Base-by-base conservation (phyloP, 1,140 invertebrate genomes). In the Diorhabda sublineata region DNA sequence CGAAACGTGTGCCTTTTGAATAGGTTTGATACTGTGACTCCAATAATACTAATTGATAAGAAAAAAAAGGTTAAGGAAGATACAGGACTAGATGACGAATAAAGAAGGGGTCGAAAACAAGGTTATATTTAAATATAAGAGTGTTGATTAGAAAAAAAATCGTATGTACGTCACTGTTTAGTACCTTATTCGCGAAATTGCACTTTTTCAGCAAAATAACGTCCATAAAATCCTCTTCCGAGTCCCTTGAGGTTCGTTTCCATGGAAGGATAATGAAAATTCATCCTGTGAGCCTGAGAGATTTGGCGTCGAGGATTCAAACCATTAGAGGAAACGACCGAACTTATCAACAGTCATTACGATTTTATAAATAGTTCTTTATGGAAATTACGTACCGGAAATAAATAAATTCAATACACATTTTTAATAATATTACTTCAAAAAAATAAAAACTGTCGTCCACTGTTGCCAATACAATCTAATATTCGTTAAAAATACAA, bases 281-380 rank as follows among this genome's bases (percentile, higher is more conserved):
- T 52, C 47, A 52, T 52, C 47, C 47, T 52, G 47, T 52, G n/a
- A 52, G 47, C 47, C 47, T 52, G 47, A 6, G 47, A 52, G 47
- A 52, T 52, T 52, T 52, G 47, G 47, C 47, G n/a, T 52, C 47
- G 47, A 6, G 47, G 47, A 52, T 52, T 52, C 47, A n/a, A n/a
- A 52, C 47, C 47, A 52, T 52, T 52, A 52, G 47, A 52, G 47
- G 4, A 52, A 52, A 52, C 47, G 47, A 52, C 47, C 47, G 3
- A 52, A 52, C 6, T 52, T 52, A 52, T 52, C 47, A 52, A 52
- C 47, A 52, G 47, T 52, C 47, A n/a, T 52, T 52, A 52, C 47
- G 3, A 52, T 52, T 52, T 52, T 52, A 52, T 52, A 52, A 52
- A 52, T 52, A 52, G 6, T 52, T 52, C 47, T 3, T 52, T 52